A percentile compares a stretch with the other conserved stretches of the same genome.
Conservation (phyloP, 2,797 vertebrate genomes). For the Crenuchus spilurus region DNA sequence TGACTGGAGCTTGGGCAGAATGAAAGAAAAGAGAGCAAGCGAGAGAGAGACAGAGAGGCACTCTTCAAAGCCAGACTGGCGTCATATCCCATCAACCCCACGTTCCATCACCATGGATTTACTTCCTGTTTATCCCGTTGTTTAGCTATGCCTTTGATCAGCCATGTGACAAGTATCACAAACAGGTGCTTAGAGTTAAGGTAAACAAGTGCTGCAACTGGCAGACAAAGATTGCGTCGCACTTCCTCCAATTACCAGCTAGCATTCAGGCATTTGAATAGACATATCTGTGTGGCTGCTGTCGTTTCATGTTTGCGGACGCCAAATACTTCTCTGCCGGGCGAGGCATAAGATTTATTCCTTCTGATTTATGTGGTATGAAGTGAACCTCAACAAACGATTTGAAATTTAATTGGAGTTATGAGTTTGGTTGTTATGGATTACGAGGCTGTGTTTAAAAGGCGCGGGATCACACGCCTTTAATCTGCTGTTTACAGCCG, state of each 20-base stretch:
- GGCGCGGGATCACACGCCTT: conserved; percentile 3
- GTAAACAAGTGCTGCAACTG: conserved; percentile 63
- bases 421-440: conserved; percentile 16
- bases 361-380: conserved; percentile 7
- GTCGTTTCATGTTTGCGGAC: conserved; percentile 2
- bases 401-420: conserved; percentile 13
- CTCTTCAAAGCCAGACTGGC: conserved; percentile 39
- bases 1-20: background rate
- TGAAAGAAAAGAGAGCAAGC: background rate
- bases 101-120: conserved; percentile 58
- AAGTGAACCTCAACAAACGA: conserved; percentile 1
- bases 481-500: conserved; percentile 17
- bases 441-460: conserved; percentile 18
- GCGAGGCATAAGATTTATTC: conserved; percentile 2
- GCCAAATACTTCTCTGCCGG: background rate
- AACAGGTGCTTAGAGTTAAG: conserved; percentile 61
- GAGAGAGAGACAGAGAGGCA: background rate
- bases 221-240: conserved; percentile 51
- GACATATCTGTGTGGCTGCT: conserved; percentile 21
- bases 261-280: conserved; percentile 11
- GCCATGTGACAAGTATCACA: conserved; percentile 56
- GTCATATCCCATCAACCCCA: conserved; percentile 51
- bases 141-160: conserved; percentile 65
- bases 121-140: conserved; percentile 71
- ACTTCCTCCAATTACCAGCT: conserved; percentile 21